Base-by-base conservation (phyloP, 2,888 invertebrate species). In the Glyphotaelius pellucidus region DNA sequence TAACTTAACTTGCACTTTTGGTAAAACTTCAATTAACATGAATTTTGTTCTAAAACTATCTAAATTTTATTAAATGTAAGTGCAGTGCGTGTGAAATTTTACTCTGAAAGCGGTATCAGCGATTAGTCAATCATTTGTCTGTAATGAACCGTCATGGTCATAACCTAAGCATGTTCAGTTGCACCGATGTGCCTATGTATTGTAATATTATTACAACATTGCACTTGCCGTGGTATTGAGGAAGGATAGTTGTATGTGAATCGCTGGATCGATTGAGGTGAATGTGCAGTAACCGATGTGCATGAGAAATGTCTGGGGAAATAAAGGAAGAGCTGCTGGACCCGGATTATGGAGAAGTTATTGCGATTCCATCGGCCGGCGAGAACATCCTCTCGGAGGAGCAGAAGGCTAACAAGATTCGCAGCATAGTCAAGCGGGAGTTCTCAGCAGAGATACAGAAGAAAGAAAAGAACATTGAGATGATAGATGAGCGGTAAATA, bases 391-490 rank as follows among this genome's bases (percentile, higher is more conserved):
- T 94, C 32, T 93, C 95, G 0, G 95, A 95, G 90, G 96, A 96
- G 89, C 95, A 95, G 94, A 95, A 95, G 94, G 94, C 95, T 79
- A 94, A 95, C 35, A 97, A 96, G 94, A 96, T 97, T 92, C 95
- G 96, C 93, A 95, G 96, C 42, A 97, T 98, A 90, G 96, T 98
- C 52, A 96, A 97, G 93, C 96, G 96, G 92, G 98, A 98, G 95
- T 98, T 98, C 95, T 95, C 97, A 85, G 96, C 96, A 88, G 98
- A 98, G 94, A 95, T 98, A 19, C 95, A 96, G 88, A 94, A 95
- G 2, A 97, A 98, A 94, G 97, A 98, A 94, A 96, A 97, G 91
- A 98, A 98, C 95, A 95, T 98, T 25, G 96, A 97, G 93, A 95
- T 97, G 90, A 97, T 98, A 92, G 97, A 98, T 94, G 96, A 97